Evolutionary conservation across 2,797 vertebrate genomes (phyloP).

Genomic region (Potorous gilbertii): DNA sequence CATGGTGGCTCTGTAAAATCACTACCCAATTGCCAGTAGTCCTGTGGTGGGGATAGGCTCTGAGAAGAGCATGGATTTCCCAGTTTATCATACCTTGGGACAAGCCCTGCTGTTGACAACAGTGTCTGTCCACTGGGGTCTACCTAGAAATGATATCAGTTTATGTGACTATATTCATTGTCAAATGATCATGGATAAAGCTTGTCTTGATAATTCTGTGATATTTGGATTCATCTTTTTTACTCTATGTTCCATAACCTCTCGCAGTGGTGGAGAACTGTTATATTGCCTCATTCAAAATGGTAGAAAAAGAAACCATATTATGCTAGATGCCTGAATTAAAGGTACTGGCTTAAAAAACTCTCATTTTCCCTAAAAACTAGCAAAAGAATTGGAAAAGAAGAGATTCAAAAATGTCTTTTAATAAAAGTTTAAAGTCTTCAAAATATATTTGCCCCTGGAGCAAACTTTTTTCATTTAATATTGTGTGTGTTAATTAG

Average conservation of each 20-base stretch:
- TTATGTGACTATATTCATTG: slow-evolving; percentile 29
- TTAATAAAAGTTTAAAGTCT: slow-evolving; percentile 92
- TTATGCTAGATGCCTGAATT: slow-evolving; percentile 73
- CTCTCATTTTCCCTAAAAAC: slow-evolving; percentile 70
- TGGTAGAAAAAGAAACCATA: slow-evolving; percentile 58
- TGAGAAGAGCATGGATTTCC: neutral
- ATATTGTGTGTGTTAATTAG: slow-evolving; percentile 93
- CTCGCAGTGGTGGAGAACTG: slow-evolving; percentile 67
- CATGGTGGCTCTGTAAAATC: neutral
- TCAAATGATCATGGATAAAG: slow-evolving; percentile 55
- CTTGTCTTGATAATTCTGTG: slow-evolving; percentile 45
- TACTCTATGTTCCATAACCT: slow-evolving; percentile 68
- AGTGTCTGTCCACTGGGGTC: slow-evolving; percentile 17
- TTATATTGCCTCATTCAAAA: slow-evolving; percentile 75
- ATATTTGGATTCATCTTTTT: slow-evolving; percentile 57
- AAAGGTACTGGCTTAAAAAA: slow-evolving; percentile 75
- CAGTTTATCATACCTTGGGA: neutral
- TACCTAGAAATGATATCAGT: slow-evolving; percentile 48
- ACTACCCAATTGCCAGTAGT: neutral
- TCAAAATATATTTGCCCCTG: slow-evolving; percentile 91
- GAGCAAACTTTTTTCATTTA: slow-evolving; percentile 92
- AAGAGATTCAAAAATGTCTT: slow-evolving; percentile 86
- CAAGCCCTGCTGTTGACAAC: slow-evolving; percentile 44
- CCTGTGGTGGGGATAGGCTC: neutral
- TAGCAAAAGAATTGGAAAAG: slow-evolving; percentile 81